Base-by-base conservation (phyloP, 1,140 invertebrate species). In the Halictus rubicundus region DNA sequence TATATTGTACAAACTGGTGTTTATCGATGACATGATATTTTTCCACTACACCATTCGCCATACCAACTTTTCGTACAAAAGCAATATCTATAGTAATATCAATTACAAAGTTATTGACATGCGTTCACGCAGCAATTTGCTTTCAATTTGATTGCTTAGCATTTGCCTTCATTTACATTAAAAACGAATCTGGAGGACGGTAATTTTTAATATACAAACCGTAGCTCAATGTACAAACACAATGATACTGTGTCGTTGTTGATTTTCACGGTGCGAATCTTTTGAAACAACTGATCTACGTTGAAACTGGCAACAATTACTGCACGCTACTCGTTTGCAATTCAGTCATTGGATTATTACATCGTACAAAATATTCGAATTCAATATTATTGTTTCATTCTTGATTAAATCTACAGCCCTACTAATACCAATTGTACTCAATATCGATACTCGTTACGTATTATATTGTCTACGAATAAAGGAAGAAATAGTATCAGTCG, bases 381-480 rank as follows among this genome's bases (percentile, higher is more conserved):
- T 2, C 10, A 39, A 23, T 72, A 21, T 72, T 74, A 49, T 46
- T 21, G n/a, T 66, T 79, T 57, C n/a, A 23, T 2, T 68, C 16
- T n/a, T 25, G 42, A 42, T 54, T 37, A 78, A 72, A n/a, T 71
- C 42, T 64, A 64, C 16, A 78, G 42, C n/a, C 32, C n/a, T 60
- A 42, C 49, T 52, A 64, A 79, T 32, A 78, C 37, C 76, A 64
- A 64, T 64, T 72, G 25, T 46, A 71, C 16, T 57, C 25, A 54
- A 57, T 71, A 52, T 71, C 42, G 60, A 63, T 63, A 63, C n/a
- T 72, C 19, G 52, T 72, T 72, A 60, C 23, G 19, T 57, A 21
- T n/a, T 23, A 74, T 79, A 79, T 68, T 79, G 70, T 68, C 78
- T 79, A 79, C 61, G 16, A 74, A 74, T 37, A 27, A 60, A 74